These are phyloP conservation scores for Drosophila busckii DNA, from an alignment of 1,140 invertebrate genomes.

Conservation along the genomic window DNA sequence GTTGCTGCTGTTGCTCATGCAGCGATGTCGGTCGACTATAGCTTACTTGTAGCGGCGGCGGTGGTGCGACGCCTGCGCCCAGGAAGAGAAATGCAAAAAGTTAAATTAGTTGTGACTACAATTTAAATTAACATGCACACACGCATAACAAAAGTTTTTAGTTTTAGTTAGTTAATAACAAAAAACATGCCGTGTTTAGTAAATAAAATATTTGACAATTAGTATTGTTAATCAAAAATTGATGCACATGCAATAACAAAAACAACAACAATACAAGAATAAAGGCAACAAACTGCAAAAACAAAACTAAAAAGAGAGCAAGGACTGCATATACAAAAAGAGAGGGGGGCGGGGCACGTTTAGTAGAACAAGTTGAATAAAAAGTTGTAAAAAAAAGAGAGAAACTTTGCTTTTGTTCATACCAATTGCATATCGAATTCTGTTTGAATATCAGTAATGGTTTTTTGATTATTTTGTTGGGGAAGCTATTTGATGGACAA, in stretches of 20 bases:
- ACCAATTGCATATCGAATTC: conserved; percentile 52
- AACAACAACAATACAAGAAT: conserved; percentile 64
- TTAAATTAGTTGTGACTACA: conserved; percentile 9
- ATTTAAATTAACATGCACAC: too few species aligned
- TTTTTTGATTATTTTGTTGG: conserved; percentile 22
- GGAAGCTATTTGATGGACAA: too few species aligned
- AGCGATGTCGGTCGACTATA: conserved; percentile 80
- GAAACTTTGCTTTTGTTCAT: conserved; percentile 35
- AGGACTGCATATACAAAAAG: conserved; percentile 1
- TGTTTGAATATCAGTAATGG: conserved; percentile 25
- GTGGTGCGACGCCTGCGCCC: conserved; percentile 82
- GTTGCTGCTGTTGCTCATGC: conserved; percentile 80
- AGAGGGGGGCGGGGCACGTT: conserved; percentile 6
- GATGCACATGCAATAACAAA: conserved; percentile 64
- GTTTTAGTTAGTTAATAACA: conserved; percentile 2
- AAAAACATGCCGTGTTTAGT: too few species aligned
- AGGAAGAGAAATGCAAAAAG: conserved; percentile 9
- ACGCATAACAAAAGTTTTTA: too few species aligned
- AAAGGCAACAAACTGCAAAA: conserved; percentile 10
- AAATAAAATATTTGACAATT: too few species aligned
- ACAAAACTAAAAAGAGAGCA: conserved; percentile 1
- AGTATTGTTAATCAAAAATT: conserved; percentile 7
- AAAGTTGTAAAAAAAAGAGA: neutral
- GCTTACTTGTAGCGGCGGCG: conserved; percentile 82
- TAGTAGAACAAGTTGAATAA: conserved; percentile 4